A percentile compares a stretch with the other conserved stretches of the same genome.
Conservation (phyloP, 2,113 vertebrate species). For the Hystrix cristata region DNA sequence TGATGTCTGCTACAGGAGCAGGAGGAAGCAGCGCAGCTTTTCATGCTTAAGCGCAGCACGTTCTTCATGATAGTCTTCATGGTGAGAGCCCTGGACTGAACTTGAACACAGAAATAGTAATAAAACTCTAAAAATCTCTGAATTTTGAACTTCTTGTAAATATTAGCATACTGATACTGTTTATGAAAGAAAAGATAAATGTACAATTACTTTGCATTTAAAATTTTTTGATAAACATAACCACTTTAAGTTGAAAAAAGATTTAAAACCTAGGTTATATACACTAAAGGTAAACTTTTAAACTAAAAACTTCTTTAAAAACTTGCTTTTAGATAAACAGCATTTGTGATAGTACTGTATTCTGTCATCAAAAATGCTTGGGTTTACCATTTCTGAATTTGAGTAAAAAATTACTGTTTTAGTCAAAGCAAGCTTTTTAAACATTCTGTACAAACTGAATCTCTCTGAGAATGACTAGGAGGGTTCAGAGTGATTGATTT, state of each 20-base stretch:
- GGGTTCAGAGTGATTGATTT: slow-evolving; percentile 49
- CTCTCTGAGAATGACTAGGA: slow-evolving; percentile 26
- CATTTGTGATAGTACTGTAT: slow-evolving; percentile 7
- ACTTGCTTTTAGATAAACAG: slow-evolving; percentile 9
- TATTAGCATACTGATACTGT: not conserved
- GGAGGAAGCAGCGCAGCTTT: not conserved
- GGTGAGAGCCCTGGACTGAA: not conserved
- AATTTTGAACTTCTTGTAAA: not conserved
- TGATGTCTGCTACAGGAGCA: not conserved
- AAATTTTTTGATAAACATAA: not conserved
- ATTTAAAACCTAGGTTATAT: not conserved
- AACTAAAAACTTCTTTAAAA: not conserved
- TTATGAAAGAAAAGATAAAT: not conserved
- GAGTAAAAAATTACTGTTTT: slow-evolving; percentile 73
- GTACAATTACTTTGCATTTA: slow-evolving; percentile 23
- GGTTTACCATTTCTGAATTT: slow-evolving; percentile 56
- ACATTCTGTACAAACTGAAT: slow-evolving; percentile 40
- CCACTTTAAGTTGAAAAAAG: not conserved
- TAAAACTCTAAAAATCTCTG: not conserved
- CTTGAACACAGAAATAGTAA: slow-evolving; percentile 7
- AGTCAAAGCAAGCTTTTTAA: slow-evolving; percentile 64
- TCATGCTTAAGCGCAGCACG: not conserved
- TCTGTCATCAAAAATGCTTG: slow-evolving; percentile 54
- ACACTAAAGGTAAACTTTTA: slow-evolving; percentile 27
- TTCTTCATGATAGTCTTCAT: not conserved